Conservation (phyloP, 2,113 vertebrate species). For the Upupa epops region DNA sequence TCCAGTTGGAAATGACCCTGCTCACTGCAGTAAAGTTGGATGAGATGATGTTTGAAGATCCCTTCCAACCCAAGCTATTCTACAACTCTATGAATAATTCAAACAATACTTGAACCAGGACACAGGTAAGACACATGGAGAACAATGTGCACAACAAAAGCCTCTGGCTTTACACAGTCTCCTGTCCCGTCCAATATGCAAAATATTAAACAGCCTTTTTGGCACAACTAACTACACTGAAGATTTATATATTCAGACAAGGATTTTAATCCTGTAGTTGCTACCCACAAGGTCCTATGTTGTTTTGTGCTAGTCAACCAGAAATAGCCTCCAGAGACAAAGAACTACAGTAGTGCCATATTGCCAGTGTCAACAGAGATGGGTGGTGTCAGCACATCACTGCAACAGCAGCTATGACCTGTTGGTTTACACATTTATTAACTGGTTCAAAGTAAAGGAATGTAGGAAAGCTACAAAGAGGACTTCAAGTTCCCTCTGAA, state of each 20-base stretch:
- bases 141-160: neutral
- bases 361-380: fast-evolving
- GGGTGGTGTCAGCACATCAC: neutral
- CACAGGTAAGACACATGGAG: neutral
- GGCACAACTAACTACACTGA: neutral
- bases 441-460: neutral
- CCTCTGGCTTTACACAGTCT: neutral
- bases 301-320: neutral
- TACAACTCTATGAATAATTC: neutral
- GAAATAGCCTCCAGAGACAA: neutral
- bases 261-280: neutral
- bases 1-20: neutral
- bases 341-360: neutral
- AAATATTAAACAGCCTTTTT: neutral
- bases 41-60: neutral
- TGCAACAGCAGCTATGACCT: neutral
- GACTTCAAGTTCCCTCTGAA: neutral
- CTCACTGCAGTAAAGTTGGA: neutral
- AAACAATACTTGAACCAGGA: neutral
- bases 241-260: neutral
- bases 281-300: neutral
- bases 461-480: neutral
- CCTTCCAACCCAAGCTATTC: neutral
- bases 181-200: neutral
- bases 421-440: neutral